A percentile compares a stretch with the other conserved stretches of the same genome.
Evolutionary conservation across 2,113 vertebrate species (phyloP).

Genomic region (Laterallus jamaicensis): DNA sequence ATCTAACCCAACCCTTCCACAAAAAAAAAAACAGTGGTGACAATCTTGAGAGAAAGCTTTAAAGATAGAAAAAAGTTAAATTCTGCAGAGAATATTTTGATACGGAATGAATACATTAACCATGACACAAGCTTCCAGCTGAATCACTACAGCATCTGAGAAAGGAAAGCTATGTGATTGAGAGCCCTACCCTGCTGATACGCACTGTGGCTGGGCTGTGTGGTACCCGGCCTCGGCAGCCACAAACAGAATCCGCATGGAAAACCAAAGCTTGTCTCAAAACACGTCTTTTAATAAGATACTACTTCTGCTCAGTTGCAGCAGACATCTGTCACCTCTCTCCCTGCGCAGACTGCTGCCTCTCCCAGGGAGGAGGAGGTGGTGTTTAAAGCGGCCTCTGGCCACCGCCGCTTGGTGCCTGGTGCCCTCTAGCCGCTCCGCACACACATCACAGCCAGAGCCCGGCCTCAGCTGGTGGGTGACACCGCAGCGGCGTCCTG

Average conservation of each 20-base stretch:
- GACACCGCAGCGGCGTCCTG: background rate
- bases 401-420: background rate
- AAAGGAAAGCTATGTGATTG: background rate
- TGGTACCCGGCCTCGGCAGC: rapidly evolving
- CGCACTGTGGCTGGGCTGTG: background rate
- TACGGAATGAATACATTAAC: background rate
- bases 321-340: background rate
- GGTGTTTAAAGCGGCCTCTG: background rate
- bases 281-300: background rate
- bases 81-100: background rate
- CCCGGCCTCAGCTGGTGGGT: background rate
- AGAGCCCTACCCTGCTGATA: background rate
- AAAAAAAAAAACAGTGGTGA: background rate
- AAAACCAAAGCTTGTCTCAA: background rate
- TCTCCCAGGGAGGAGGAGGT: rapidly evolving
- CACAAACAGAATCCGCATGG: background rate
- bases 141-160: background rate
- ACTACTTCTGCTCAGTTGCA: background rate
- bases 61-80: background rate
- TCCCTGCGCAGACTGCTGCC: rapidly evolving
- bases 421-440: background rate
- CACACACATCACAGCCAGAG: background rate
- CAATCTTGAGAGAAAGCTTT: background rate
- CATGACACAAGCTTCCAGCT: background rate
- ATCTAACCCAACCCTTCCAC: background rate